These are phyloP conservation scores for Fukomys damarensis DNA, from an alignment of 2,113 vertebrate genomes.

Conservation along the genomic window DNA sequence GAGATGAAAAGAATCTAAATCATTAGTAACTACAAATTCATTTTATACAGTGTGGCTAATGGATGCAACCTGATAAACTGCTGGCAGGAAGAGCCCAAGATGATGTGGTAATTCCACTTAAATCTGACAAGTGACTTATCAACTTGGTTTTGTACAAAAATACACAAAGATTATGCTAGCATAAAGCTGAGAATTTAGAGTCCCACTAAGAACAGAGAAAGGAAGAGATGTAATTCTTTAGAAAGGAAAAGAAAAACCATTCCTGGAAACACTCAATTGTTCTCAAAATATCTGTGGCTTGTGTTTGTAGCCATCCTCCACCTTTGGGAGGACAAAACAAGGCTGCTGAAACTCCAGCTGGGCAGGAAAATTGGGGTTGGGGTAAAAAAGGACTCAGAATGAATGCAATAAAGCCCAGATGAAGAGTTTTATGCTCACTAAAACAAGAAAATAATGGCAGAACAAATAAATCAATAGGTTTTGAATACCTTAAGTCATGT, in stretches of 20 bases:
- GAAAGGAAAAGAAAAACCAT: not conserved
- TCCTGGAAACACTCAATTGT: not conserved
- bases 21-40: constrained; percentile 8
- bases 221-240: not conserved
- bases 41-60: not conserved
- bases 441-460: not conserved
- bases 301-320: not conserved
- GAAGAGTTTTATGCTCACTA: not conserved
- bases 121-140: constrained; percentile 46
- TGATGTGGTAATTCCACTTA: constrained; percentile 22
- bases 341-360: not conserved
- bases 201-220: not conserved
- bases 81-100: not conserved
- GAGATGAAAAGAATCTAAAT: constrained; percentile 15
- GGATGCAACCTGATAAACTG: not conserved
- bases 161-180: not conserved
- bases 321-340: not conserved
- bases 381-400: not conserved
- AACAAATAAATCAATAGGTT: not conserved
- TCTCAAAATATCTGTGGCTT: not conserved
- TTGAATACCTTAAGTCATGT: not conserved
- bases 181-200: constrained; percentile 9
- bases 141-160: not conserved
- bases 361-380: not conserved
- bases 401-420: not conserved